These are phyloP conservation scores for Drosophila subobscura DNA, from an alignment of 1,140 invertebrate genomes.

Conservation along the genomic window DNA sequence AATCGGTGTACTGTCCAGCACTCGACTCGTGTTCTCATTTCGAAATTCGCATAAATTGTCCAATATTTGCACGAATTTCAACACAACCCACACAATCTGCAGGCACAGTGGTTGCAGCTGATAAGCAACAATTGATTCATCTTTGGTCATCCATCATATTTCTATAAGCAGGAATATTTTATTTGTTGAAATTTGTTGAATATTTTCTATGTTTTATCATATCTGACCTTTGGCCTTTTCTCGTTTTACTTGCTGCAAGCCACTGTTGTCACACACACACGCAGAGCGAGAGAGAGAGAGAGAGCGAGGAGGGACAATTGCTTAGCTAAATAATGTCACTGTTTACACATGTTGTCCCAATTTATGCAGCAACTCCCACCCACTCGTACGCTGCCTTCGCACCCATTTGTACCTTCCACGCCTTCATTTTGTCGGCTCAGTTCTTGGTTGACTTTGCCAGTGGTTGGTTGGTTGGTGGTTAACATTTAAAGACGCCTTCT, in stretches of 20 bases:
- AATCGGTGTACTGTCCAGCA: conserved; percentile 13
- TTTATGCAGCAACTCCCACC: conserved; percentile 39
- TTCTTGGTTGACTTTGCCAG: conserved; percentile 28
- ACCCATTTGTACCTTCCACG: not conserved
- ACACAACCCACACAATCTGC: conserved; percentile 4
- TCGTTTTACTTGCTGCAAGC: not conserved
- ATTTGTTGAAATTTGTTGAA: too few relatives aligned
- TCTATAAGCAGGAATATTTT: too few relatives aligned
- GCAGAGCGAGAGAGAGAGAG: not conserved
- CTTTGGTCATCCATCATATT: too few relatives aligned
- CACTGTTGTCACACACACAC: conserved; percentile 29
- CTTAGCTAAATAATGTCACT: conserved; percentile 63
- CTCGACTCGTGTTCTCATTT: conserved; percentile 40
- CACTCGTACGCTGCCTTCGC: not conserved
- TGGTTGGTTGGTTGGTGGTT: conserved; percentile 28
- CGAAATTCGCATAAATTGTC: conserved; percentile 71
- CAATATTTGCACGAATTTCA: conserved; percentile 58
- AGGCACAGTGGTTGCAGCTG: conserved; percentile 28
- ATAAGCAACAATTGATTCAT: too few relatives aligned
- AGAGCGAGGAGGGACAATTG: conserved; percentile 32
- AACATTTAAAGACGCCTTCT: not conserved
- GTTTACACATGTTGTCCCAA: conserved; percentile 62
- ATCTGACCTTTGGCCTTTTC: too few relatives aligned
- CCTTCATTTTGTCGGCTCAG: conserved; percentile 26
- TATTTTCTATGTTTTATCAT: too few relatives aligned